phyloP scores from a whole-genome alignment of 1,140 invertebrate species.

The Radopholus similis region DNA sequence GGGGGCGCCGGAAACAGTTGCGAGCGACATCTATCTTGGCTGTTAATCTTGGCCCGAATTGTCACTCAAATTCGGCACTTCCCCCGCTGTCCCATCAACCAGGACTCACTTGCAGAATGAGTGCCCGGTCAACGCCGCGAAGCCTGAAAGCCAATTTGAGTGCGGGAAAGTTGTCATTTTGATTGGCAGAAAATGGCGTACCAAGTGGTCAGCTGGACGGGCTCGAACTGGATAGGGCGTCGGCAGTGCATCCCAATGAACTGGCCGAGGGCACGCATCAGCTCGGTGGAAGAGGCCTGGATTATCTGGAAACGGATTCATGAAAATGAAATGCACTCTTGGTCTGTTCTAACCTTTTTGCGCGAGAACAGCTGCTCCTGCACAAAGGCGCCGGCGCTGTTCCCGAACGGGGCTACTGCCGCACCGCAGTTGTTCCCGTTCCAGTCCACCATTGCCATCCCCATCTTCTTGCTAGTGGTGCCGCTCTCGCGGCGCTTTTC shows the following conservation, averaged over 20 bases:
- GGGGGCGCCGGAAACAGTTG: neutral
- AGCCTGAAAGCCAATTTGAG: conserved; percentile 47
- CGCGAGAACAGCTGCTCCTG: neutral
- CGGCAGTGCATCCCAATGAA: conserved; percentile 26
- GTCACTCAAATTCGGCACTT: neutral
- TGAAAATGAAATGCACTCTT: neutral
- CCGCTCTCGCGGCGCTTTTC: neutral
- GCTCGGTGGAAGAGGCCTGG: conserved; percentile 32
- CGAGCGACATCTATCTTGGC: neutral
- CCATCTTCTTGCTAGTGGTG: neutral
- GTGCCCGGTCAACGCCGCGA: conserved; percentile 37
- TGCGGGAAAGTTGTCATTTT: conserved; percentile 23
- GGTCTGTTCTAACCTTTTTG: neutral
- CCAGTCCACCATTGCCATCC: neutral
- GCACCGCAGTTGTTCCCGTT: neutral
- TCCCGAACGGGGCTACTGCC: neutral
- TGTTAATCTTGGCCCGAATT: conserved; percentile 10
- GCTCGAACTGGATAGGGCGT: conserved; percentile 2
- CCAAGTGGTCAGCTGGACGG: conserved; percentile 13
- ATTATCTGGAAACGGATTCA: conserved; percentile 11
- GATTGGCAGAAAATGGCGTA: neutral
- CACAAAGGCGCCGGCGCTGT: neutral
- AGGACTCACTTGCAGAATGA: conserved; percentile 38
- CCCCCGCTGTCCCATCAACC: too few relatives aligned
- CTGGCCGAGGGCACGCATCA: conserved; percentile 17